A percentile compares a stretch with the other conserved stretches of the same genome.
These are phyloP conservation scores for Formicarius rufipectus DNA, from an alignment of 2,113 vertebrate species.

Conservation along the genomic window DNA sequence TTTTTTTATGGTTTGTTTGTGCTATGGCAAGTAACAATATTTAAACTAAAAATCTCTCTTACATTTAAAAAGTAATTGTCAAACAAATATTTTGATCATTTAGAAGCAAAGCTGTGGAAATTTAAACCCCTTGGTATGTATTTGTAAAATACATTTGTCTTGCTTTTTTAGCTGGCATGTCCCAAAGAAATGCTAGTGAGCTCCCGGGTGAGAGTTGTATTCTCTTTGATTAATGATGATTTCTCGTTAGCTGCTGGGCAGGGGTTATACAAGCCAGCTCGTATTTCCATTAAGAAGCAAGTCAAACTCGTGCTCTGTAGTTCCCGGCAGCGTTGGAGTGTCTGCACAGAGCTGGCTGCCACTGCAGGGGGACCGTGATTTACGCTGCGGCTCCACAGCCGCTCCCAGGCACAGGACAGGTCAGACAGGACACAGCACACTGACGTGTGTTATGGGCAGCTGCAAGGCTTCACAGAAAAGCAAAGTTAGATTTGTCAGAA, in stretches of 20 bases:
- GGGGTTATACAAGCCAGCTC: neutral
- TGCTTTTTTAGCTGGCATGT: neutral
- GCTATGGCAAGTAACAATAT: neutral
- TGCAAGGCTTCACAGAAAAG: neutral
- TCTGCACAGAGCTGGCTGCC: neutral
- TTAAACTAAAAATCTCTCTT: neutral
- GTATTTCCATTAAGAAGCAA: neutral
- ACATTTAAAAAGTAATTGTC: neutral
- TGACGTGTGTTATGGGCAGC: neutral
- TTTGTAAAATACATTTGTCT: neutral
- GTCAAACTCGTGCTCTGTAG: neutral
- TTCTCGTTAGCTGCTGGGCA: constrained; percentile 8
- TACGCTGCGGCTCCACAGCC: neutral
- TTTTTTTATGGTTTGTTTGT: neutral
- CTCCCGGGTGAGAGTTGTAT: neutral
- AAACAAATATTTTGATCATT: neutral
- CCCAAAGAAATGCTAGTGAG: neutral
- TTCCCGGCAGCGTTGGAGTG: neutral
- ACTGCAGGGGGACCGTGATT: neutral
- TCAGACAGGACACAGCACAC: neutral
- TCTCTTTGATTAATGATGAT: neutral
- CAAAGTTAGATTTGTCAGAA: neutral
- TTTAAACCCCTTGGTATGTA: neutral
- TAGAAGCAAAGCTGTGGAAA: neutral
- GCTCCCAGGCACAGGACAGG: neutral